Conservation (phyloP, 2,888 invertebrate genomes). For the Drosophila lutescens region DNA sequence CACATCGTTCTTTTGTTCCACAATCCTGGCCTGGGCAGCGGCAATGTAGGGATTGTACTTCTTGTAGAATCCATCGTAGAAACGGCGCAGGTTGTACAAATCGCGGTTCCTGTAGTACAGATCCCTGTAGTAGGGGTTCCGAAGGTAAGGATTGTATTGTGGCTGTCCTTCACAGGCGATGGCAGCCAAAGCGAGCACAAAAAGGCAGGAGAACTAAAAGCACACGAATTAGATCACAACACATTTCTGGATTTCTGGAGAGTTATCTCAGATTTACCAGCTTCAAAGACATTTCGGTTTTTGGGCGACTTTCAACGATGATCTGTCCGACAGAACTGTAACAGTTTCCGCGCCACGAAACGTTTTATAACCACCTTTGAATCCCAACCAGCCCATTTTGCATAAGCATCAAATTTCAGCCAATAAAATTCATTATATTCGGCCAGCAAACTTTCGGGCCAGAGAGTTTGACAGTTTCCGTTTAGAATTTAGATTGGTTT, state of each 20-base stretch:
- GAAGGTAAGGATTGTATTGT: constrained; percentile 64
- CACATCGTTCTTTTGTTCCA: constrained; percentile 61
- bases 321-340: constrained; percentile 66
- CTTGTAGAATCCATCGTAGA: constrained; percentile 74
- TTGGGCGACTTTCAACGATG: constrained; percentile 40
- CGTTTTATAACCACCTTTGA: constrained; percentile 59
- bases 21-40: constrained; percentile 68
- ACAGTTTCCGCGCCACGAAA: constrained; percentile 40
- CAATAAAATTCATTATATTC: constrained; percentile 58
- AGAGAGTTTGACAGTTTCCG: constrained; percentile 66
- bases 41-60: constrained; percentile 72
- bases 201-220: constrained; percentile 47
- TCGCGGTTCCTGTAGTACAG: constrained; percentile 73
- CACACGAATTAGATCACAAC: constrained; percentile 9
- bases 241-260: neutral
- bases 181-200: constrained; percentile 47
- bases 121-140: constrained; percentile 65
- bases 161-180: constrained; percentile 59
- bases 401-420: constrained; percentile 51
- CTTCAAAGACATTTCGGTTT: constrained; percentile 60
- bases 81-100: constrained; percentile 67
- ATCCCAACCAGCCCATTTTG: constrained; percentile 34
- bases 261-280: constrained; percentile 52
- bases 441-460: constrained; percentile 39
- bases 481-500: constrained; percentile 72